Conservation (phyloP, 2,113 vertebrate species). For the Galeopterus variegatus region DNA sequence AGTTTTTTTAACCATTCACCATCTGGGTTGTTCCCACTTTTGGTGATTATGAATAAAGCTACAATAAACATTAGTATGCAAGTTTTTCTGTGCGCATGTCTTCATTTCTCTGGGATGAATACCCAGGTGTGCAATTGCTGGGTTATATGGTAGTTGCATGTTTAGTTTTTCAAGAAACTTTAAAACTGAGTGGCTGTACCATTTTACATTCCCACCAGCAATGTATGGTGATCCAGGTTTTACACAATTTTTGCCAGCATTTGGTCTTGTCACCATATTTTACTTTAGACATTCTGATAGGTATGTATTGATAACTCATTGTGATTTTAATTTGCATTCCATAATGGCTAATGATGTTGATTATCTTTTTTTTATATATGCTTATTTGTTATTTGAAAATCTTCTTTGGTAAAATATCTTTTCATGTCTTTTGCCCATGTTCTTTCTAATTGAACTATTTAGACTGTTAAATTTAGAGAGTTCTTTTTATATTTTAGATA, state of each 20-base stretch:
- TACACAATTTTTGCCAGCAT: background rate
- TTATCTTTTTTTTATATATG: background rate
- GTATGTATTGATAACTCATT: background rate
- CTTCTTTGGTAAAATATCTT: background rate
- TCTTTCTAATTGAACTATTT: background rate
- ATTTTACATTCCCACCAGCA: background rate
- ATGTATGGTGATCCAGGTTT: background rate
- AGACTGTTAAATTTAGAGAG: background rate
- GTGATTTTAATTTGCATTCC: background rate
- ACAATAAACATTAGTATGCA: background rate
- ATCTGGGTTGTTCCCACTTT: background rate
- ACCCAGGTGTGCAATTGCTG: background rate
- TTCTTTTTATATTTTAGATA: slow-evolving; percentile 3
- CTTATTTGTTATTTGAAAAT: background rate
- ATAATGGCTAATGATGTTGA: background rate
- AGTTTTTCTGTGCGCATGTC: background rate
- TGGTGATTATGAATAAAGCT: background rate
- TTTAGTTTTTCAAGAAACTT: background rate
- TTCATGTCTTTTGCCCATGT: background rate
- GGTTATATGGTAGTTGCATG: background rate
- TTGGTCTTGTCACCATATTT: background rate
- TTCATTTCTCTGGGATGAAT: slow-evolving; percentile 46
- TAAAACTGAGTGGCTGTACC: background rate
- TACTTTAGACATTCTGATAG: background rate
- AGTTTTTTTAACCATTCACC: background rate